Conservation (phyloP, 2,113 vertebrate species). For the Ciconia boyciana region DNA sequence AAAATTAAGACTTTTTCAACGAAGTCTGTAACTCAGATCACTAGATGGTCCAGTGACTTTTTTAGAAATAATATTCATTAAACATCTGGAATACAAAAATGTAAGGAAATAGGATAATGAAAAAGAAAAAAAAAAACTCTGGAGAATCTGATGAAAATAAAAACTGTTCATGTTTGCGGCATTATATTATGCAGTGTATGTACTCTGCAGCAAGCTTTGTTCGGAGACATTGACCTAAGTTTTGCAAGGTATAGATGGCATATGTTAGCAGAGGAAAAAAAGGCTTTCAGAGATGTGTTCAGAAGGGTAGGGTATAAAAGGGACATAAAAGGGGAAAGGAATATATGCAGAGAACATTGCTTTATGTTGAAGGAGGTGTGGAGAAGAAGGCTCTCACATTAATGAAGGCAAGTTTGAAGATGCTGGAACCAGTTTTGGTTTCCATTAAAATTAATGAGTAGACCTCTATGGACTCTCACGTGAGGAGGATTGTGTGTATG, state of each 20-base stretch:
- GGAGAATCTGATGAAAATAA: background rate
- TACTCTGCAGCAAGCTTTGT: background rate
- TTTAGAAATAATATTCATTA: background rate
- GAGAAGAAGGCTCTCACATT: background rate
- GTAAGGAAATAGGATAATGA: background rate
- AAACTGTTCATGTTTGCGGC: background rate
- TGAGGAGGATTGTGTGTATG: background rate
- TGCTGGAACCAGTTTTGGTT: slow-evolving; percentile 26
- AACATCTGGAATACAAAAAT: background rate
- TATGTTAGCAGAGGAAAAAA: background rate
- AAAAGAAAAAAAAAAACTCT: background rate
- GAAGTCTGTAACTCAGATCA: background rate
- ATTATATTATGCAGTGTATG: background rate
- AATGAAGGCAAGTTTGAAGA: slow-evolving; percentile 21
- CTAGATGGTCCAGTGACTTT: background rate
- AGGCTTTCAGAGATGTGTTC: background rate
- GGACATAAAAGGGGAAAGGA: background rate
- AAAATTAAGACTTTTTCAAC: background rate
- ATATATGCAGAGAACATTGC: background rate
- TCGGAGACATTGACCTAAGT: background rate
- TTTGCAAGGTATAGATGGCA: background rate
- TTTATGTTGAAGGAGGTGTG: background rate
- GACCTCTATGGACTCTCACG: background rate
- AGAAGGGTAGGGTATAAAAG: background rate
- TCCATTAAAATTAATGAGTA: slow-evolving; percentile 60